A percentile compares a stretch with the other conserved stretches of the same genome.
phyloP scores from a whole-genome alignment of 2,888 invertebrate genomes.

The Mesopsocus fuscifrons region DNA sequence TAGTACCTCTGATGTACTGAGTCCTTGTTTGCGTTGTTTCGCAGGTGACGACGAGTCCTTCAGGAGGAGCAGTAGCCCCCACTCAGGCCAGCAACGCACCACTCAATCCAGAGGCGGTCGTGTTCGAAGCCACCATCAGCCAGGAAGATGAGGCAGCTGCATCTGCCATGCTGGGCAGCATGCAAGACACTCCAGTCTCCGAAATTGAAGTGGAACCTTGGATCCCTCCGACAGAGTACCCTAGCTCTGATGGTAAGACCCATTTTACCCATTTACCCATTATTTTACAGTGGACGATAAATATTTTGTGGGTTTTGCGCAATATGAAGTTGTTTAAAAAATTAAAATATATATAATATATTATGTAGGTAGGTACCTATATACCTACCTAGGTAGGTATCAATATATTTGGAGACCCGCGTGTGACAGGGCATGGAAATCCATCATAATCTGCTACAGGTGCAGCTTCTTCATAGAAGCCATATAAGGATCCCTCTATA shows the following conservation, averaged over 20 bases:
- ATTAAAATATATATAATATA: too few species aligned
- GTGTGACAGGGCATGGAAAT: too few species aligned
- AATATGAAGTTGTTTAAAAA: too few species aligned
- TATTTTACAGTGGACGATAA: too few species aligned
- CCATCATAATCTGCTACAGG: too few species aligned
- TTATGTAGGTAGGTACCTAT: too few species aligned
- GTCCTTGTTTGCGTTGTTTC: neutral
- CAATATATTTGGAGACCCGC: too few species aligned
- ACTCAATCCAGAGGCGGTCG: conserved; percentile 25
- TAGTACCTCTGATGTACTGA: too few species aligned
- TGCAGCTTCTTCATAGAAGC: too few species aligned
- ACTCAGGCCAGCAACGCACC: conserved; percentile 11
- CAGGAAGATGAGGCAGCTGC: conserved; percentile 11
- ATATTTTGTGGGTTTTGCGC: too few species aligned
- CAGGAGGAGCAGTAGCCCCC: conserved; percentile 1
- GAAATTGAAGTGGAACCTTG: neutral
- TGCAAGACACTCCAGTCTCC: conserved; percentile 1
- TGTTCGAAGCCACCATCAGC: conserved; percentile 20
- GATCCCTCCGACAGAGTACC: neutral
- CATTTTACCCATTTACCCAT: neutral
- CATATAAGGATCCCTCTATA: too few species aligned
- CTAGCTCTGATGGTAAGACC: conserved; percentile 1
- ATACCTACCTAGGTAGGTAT: too few species aligned
- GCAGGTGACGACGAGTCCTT: conserved; percentile 1
- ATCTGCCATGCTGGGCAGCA: conserved; percentile 15